Percentiles rank a stretch among this genome's conserved stretches.
phyloP scores from a whole-genome alignment of 2,797 vertebrate genomes.

The Catamblyrhynchus diadema region DNA sequence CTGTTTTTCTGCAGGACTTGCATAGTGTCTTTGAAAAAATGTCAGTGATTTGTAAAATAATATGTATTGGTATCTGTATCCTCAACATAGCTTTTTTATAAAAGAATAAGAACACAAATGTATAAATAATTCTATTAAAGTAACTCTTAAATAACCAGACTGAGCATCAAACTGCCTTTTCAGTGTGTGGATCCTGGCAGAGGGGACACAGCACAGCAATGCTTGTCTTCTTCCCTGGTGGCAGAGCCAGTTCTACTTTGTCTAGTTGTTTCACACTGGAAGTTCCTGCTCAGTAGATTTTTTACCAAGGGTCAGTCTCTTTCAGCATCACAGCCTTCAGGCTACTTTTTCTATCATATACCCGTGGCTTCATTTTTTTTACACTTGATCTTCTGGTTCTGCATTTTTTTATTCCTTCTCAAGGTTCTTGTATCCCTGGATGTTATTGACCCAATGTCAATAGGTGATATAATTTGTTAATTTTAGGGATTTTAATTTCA shows the following conservation, averaged over 20 bases:
- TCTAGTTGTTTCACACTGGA: accelerated
- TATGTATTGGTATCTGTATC: background rate
- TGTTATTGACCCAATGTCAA: background rate
- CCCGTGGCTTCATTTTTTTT: background rate
- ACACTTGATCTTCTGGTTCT: background rate
- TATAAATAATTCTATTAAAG: background rate
- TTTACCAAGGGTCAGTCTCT: background rate
- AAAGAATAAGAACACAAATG: background rate
- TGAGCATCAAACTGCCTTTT: background rate
- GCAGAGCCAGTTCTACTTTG: background rate
- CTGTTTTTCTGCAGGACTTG: background rate
- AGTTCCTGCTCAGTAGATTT: background rate
- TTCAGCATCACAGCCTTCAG: background rate
- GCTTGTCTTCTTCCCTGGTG: background rate
- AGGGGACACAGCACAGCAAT: background rate
- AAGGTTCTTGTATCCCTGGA: background rate
- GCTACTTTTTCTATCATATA: background rate
- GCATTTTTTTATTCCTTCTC: background rate
- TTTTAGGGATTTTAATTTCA: background rate
- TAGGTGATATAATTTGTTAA: background rate
- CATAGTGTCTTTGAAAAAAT: background rate
- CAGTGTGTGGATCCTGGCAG: background rate
- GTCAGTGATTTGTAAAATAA: background rate
- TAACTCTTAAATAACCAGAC: background rate
- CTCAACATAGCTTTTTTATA: background rate